A percentile compares a stretch with the other conserved stretches of the same genome.
Evolutionary conservation across 2,797 vertebrate genomes (phyloP).

Genomic region (Lacerta agilis): DNA sequence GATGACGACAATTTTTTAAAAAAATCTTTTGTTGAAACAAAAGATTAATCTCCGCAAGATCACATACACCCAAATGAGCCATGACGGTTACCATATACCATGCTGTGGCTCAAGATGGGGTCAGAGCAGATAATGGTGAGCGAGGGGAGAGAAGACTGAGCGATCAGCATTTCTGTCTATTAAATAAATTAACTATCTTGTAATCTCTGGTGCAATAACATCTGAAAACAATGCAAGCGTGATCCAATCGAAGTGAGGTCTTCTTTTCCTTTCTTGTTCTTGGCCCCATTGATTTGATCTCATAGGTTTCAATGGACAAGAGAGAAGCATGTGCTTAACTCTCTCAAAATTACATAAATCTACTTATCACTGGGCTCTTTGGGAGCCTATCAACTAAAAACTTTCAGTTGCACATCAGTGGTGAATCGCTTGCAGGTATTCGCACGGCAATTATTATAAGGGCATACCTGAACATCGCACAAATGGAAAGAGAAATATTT

Average conservation of each 20-base stretch:
- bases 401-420: neutral
- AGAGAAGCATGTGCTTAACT: neutral
- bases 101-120: neutral
- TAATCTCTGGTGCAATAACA: slow-evolving; percentile 3
- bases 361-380: neutral
- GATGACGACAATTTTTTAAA: slow-evolving; percentile 50
- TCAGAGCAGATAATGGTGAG: neutral
- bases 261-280: neutral
- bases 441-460: neutral
- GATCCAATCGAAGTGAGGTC: neutral
- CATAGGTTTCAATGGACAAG: neutral
- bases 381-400: neutral
- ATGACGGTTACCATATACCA: neutral
- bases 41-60: slow-evolving; percentile 79
- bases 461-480: neutral
- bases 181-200: slow-evolving; percentile 10
- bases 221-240: neutral
- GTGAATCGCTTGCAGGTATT: neutral
- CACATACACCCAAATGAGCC: slow-evolving; percentile 72
- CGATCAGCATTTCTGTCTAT: neutral
- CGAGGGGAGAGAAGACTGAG: neutral
- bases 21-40: slow-evolving; percentile 74
- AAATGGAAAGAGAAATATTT: neutral
- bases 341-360: neutral
- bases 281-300: too few species aligned